Conservation (phyloP, 2,888 invertebrate species). For the Melanophora roralis region DNA sequence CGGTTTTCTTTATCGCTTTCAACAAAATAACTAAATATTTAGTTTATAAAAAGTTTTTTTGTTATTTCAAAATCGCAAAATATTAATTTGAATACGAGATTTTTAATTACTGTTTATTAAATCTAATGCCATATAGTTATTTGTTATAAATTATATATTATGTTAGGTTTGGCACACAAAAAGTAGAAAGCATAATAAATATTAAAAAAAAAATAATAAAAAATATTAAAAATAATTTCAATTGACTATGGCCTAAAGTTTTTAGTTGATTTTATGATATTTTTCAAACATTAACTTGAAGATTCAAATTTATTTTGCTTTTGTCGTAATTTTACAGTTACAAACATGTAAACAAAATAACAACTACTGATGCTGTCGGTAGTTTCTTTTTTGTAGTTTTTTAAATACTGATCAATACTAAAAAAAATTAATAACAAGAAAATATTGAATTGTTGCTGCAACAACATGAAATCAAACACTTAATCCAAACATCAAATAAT, state of each 20-base stretch:
- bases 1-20: too few species aligned
- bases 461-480: conserved; percentile 15
- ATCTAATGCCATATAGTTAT: conserved; percentile 20
- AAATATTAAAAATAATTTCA: conserved; percentile 40
- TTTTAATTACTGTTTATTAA: conserved; percentile 34
- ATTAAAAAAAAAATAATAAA: conserved; percentile 7
- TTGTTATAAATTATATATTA: conserved; percentile 22
- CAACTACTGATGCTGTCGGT: background rate
- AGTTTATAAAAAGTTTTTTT: background rate
- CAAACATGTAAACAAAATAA: conserved; percentile 5
- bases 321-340: conserved; percentile 26
- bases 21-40: background rate
- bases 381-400: conserved; percentile 2
- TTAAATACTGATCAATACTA: conserved; percentile 32
- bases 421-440: background rate
- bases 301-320: background rate
- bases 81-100: background rate
- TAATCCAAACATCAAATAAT: conserved; percentile 21
- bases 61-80: background rate
- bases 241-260: conserved; percentile 43
- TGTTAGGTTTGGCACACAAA: background rate
- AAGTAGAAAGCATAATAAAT: conserved; percentile 23
- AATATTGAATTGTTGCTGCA: conserved; percentile 19
- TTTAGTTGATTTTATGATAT: conserved; percentile 10
- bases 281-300: conserved; percentile 17